Percentiles rank a stretch among this genome's conserved stretches.
Evolutionary conservation across 2,888 invertebrate species (phyloP).

Genomic region (Gibbula magus): DNA sequence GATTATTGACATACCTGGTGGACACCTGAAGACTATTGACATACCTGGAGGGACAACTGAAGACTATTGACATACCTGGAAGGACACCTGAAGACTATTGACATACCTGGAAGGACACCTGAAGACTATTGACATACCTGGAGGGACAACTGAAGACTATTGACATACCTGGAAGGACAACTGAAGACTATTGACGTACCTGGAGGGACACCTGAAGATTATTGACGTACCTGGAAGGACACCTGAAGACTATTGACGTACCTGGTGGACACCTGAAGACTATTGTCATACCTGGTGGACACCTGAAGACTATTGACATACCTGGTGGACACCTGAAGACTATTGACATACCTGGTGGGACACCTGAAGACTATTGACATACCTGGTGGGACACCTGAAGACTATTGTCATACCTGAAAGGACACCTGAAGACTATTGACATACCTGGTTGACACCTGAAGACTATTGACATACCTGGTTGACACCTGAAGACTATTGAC

Average conservation of each 20-base stretch:
- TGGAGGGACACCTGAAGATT: too few species aligned
- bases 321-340: too few species aligned
- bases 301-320: too few species aligned
- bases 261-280: too few species aligned
- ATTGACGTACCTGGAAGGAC: constrained; percentile 64
- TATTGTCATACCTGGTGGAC: constrained; percentile 62
- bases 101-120: constrained; percentile 68
- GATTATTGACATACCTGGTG: too few species aligned
- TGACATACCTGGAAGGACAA: constrained; percentile 66
- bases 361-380: constrained; percentile 48
- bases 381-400: constrained; percentile 69
- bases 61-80: constrained; percentile 62
- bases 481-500: background rate
- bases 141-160: constrained; percentile 57
- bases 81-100: constrained; percentile 53
- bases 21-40: background rate
- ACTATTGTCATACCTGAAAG: constrained; percentile 63
- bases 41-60: constrained; percentile 68
- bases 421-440: constrained; percentile 49
- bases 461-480: constrained; percentile 68
- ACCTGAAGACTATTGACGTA: constrained; percentile 77
- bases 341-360: constrained; percentile 64
- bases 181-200: constrained; percentile 77
- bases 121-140: constrained; percentile 60
- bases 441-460: constrained; percentile 67